Evolutionary conservation across 2,888 invertebrate species (phyloP), one percentile per base, ranked within the genome.

Genomic region (Parapristionchus giblindavisi): DNA sequence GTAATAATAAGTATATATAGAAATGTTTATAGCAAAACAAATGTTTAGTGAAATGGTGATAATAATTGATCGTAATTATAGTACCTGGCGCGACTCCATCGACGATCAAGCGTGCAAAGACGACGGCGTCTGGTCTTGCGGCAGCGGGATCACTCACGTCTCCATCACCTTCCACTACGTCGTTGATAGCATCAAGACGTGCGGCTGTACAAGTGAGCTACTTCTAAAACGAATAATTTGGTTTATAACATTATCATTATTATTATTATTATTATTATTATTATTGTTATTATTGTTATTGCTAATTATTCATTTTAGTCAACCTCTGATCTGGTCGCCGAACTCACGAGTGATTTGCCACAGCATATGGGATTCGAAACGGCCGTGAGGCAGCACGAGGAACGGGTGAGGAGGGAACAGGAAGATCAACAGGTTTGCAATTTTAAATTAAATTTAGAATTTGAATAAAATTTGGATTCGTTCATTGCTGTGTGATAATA

Each of bases 281-380:
- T n/a, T 8, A 11, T 2, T 14, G n/a, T 3, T 6, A 63, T 38
- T 40, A 27, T 63, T 24, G 8, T 8, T 27, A 63, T 63, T 40
- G 40, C 1, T 4, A 14, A 1, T 3, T 8, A 77, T 79, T 54
- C 80, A 79, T 43, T 68, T 32, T 29, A 71, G 76, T 83, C 82
- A n/a, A 82, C 82, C 63, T 75, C 80, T 21, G 79, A 82, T 54
- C 73, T 82, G 77, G 80, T 87, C 6, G 85, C 86, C n/a, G 84
- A 85, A 63, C 76, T 85, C 76, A 81, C 80, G 36, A 78, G 78
- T 65, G 80, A 81, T 40, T 76, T 85, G 29, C 84, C 85, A 24
- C 77, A 81, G 34, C 80, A 82, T 70, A 80, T 83, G 75, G 78
- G 78, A 51, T 82, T 83, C 65, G 83, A 78, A 56, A 75, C 84